Conservation (phyloP, 2,113 vertebrate genomes). For the Vombatus ursinus region DNA sequence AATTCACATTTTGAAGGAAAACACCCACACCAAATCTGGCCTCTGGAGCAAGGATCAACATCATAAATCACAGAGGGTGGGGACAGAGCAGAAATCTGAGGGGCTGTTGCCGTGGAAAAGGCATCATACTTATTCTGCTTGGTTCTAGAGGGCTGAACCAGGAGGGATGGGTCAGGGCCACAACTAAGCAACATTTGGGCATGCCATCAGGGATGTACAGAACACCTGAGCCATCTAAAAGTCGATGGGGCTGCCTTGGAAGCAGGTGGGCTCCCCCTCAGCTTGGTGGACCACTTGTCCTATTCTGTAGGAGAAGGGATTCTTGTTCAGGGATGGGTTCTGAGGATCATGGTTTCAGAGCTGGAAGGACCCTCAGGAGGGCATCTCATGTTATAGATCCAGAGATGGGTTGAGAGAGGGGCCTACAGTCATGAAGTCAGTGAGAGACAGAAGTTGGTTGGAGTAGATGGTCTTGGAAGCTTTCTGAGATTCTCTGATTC, state of each 20-base stretch:
- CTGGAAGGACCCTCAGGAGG: neutral
- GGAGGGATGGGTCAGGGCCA: neutral
- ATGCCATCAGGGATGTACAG: neutral
- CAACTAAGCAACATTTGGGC: neutral
- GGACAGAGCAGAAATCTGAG: neutral
- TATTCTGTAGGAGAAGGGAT: neutral
- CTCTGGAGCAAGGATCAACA: constrained; percentile 49
- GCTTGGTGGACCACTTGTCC: no score
- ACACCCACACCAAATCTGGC: constrained; percentile 26
- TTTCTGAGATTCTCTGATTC: neutral
- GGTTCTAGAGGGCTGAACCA: no score
- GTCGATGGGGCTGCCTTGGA: neutral
- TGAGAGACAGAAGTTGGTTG: neutral
- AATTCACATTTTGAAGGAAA: constrained; percentile 69
- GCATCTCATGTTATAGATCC: neutral
- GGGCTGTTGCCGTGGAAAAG: neutral
- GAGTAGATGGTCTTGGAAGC: neutral
- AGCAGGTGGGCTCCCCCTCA: neutral
- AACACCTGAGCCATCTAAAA: neutral
- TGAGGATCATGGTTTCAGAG: neutral
- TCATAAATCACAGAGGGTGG: neutral
- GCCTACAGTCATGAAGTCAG: neutral
- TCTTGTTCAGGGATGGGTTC: neutral
- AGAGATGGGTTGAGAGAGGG: neutral
- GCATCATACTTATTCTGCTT: neutral